These are phyloP conservation scores for Sebastes jordani DNA, from an alignment of 2,797 vertebrate species.

Conservation along the genomic window DNA sequence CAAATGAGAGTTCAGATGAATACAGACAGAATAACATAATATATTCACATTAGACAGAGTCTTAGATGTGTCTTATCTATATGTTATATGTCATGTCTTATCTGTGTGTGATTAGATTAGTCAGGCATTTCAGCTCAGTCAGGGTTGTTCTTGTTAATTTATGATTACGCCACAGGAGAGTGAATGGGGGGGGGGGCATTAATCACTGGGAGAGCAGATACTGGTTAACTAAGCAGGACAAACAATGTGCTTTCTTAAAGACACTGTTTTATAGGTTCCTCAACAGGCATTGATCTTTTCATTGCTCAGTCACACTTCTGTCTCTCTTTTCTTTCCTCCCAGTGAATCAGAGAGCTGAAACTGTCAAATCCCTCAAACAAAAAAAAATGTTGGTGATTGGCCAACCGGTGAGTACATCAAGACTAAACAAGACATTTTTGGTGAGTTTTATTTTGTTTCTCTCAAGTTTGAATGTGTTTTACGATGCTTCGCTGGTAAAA, in stretches of 20 bases:
- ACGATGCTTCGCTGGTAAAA: too few species aligned
- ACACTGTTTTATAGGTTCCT: background rate
- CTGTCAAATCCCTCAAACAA: background rate
- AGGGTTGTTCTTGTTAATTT: constrained; percentile 34
- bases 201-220: constrained; percentile 1
- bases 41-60: background rate
- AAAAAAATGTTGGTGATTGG: too few species aligned
- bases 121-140: constrained; percentile 28
- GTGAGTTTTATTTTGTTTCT: too few species aligned
- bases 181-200: background rate
- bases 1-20: constrained; percentile 7
- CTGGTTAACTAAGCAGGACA: background rate
- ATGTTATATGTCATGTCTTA: background rate
- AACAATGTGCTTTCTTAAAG: background rate
- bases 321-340: background rate
- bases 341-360: background rate
- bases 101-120: constrained; percentile 55
- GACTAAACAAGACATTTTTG: too few species aligned
- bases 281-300: background rate
- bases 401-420: too few species aligned
- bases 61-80: background rate
- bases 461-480: too few species aligned
- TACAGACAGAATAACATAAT: background rate
- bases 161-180: background rate
- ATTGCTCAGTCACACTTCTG: background rate